These are phyloP conservation scores for Sesamia nonagrioides DNA, from an alignment of 1,140 invertebrate genomes.

Conservation along the genomic window DNA sequence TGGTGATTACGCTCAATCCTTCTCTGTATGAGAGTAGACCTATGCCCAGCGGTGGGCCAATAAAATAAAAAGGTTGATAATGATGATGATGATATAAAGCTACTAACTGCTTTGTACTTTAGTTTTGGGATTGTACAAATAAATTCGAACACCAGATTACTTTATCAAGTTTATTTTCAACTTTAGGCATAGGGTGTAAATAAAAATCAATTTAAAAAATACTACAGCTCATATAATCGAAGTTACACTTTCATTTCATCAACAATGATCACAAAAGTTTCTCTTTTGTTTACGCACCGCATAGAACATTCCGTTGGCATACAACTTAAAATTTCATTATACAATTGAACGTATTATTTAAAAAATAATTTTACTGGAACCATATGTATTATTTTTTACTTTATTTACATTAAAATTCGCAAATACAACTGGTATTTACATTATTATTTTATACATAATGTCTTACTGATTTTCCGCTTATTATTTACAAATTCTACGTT, in stretches of 20 bases:
- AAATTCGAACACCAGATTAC: constrained; percentile 12
- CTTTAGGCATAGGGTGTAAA: constrained; percentile 51
- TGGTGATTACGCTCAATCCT: too few species aligned
- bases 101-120: too few species aligned
- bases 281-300: constrained; percentile 80
- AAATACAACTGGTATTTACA: constrained; percentile 81
- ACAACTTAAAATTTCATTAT: constrained; percentile 71
- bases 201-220: constrained; percentile 80
- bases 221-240: constrained; percentile 87
- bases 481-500: constrained; percentile 68
- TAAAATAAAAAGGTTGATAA: too few species aligned
- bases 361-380: constrained; percentile 82
- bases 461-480: constrained; percentile 73
- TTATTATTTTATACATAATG: constrained; percentile 71
- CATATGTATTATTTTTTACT: constrained; percentile 64
- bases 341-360: constrained; percentile 75
- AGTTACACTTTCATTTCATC: constrained; percentile 85
- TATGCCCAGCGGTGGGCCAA: too few species aligned
- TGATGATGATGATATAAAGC: too few species aligned
- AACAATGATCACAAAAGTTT: constrained; percentile 86
- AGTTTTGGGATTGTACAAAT: background rate
- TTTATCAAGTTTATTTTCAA: constrained; percentile 29
- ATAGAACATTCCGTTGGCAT: constrained; percentile 80
- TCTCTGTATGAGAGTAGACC: too few species aligned
- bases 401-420: constrained; percentile 84